A percentile compares a stretch with the other conserved stretches of the same genome.
These are phyloP conservation scores for Papilio gigon DNA, from an alignment of 2,888 invertebrate species.

Conservation along the genomic window DNA sequence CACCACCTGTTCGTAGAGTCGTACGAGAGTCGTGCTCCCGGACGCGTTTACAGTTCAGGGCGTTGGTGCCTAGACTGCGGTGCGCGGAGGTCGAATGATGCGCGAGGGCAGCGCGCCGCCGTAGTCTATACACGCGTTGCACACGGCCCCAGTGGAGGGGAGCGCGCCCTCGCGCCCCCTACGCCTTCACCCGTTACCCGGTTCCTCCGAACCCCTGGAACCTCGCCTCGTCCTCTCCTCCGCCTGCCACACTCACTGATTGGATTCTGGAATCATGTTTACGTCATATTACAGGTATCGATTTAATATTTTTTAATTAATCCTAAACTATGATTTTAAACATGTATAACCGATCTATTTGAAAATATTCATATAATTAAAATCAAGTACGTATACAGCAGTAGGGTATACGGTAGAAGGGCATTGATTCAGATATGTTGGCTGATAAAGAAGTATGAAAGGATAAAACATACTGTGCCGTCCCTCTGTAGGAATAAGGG, in stretches of 20 bases:
- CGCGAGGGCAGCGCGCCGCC: slow-evolving; percentile 74
- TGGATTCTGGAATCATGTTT: slow-evolving; percentile 37
- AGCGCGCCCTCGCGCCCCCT: slow-evolving; percentile 57
- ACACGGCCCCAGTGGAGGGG: slow-evolving; percentile 82
- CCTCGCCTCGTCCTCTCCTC: slow-evolving; percentile 38
- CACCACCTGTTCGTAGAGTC: slow-evolving; percentile 82
- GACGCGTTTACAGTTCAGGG: slow-evolving; percentile 78
- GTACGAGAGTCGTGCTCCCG: slow-evolving; percentile 80
- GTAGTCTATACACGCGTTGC: slow-evolving; percentile 80
- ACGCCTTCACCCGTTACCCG: slow-evolving; percentile 53
- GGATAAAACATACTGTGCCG: too few relatives aligned
- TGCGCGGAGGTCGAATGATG: slow-evolving; percentile 82
- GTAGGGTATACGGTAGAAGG: too few relatives aligned
- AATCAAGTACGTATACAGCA: too few relatives aligned
- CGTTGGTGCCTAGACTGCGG: slow-evolving; percentile 78
- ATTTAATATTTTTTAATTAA: slow-evolving; percentile 6
- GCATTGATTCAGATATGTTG: too few relatives aligned
- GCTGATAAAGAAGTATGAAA: too few relatives aligned
- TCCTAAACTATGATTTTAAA: background rate
- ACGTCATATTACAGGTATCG: slow-evolving; percentile 39
- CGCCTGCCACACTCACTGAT: slow-evolving; percentile 21
- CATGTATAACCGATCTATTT: slow-evolving; percentile 13
- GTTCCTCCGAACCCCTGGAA: slow-evolving; percentile 43
- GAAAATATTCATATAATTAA: background rate
- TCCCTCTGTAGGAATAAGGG: too few relatives aligned